A percentile compares a stretch with the other conserved stretches of the same genome.
Conservation (phyloP, 2,888 invertebrate species). For the Sminthurides aquaticus region DNA sequence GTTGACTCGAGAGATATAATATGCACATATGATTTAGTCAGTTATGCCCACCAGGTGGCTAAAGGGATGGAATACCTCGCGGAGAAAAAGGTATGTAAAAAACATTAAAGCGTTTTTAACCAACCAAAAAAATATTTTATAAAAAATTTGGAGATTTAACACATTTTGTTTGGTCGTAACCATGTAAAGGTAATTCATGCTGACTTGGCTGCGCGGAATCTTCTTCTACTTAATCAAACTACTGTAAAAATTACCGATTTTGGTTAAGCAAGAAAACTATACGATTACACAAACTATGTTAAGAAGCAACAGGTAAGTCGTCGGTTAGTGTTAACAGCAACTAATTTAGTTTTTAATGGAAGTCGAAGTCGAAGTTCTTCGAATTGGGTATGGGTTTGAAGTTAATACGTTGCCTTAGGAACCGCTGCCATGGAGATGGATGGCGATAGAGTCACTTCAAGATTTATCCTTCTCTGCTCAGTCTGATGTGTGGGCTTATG, state of each 20-base stretch:
- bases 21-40: slow-evolving; percentile 27
- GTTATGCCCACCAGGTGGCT: slow-evolving; percentile 28
- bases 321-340: no score
- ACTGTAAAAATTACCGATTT: slow-evolving; percentile 32
- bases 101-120: no score
- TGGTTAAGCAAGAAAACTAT: slow-evolving; percentile 33
- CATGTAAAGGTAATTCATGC: slow-evolving; percentile 31
- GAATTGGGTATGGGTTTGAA: no score
- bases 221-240: slow-evolving; percentile 25
- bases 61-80: slow-evolving; percentile 36
- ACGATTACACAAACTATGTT: slow-evolving; percentile 32
- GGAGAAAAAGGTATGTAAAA: slow-evolving; percentile 27
- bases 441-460: slow-evolving; percentile 27
- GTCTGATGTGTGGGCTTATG: slow-evolving; percentile 24
- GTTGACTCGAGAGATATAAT: neutral
- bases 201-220: slow-evolving; percentile 33
- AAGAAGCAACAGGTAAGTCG: slow-evolving; percentile 32
- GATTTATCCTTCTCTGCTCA: slow-evolving; percentile 14
- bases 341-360: no score
- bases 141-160: neutral
- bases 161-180: neutral
- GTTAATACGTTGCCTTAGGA: no score
- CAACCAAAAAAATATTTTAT: neutral
- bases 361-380: no score
- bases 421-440: slow-evolving; percentile 32